A percentile compares a stretch with the other conserved stretches of the same genome.
These are phyloP conservation scores for Trachelus stipa DNA, from an alignment of 2,888 invertebrate genomes.

Conservation along the genomic window DNA sequence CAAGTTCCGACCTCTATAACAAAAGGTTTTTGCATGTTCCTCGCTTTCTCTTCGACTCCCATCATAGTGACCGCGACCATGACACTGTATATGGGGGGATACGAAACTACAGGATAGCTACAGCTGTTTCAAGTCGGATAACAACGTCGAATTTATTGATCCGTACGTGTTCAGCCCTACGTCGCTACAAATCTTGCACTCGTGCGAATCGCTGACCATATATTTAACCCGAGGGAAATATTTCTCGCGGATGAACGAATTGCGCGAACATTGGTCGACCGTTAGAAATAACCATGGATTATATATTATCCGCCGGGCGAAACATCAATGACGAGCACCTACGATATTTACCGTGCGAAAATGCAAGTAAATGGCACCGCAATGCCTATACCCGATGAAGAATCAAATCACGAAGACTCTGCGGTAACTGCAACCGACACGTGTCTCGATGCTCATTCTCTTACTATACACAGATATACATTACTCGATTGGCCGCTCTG, in stretches of 20 bases:
- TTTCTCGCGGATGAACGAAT: not conserved
- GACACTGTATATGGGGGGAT: not conserved
- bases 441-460: not conserved
- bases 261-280: not conserved
- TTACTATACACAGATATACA: not conserved
- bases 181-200: not conserved
- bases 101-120: not conserved
- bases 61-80: slow-evolving; percentile 36
- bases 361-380: not conserved
- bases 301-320: not conserved
- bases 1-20: not conserved
- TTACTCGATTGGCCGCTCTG: not conserved
- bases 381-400: not conserved
- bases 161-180: not conserved
- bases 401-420: not conserved
- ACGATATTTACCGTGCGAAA: not conserved
- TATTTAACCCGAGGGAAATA: not conserved
- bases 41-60: slow-evolving; percentile 37
- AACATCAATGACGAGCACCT: not conserved
- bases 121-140: not conserved
- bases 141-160: not conserved
- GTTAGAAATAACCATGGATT: not conserved
- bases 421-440: not conserved
- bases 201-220: too few species aligned
- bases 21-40: not conserved